Evolutionary conservation across 2,888 invertebrate species (phyloP).

Genomic region (Willowsia nigromaculata): DNA sequence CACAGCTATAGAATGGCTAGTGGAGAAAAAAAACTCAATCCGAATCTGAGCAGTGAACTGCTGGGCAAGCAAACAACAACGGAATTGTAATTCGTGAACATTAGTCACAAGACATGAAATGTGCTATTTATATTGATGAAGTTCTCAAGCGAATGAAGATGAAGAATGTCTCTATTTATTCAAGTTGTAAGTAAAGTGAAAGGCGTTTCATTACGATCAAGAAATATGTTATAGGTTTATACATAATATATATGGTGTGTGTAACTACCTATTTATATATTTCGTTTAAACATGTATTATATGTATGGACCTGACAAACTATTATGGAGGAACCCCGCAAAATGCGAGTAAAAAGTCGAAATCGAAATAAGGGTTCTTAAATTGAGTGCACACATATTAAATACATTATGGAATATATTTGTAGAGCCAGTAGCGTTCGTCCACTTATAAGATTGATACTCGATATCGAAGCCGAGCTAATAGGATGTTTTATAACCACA

Average conservation of each 20-base stretch:
- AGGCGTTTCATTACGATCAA: neutral
- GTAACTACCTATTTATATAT: neutral
- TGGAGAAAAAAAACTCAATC: neutral
- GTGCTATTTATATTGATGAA: conserved; percentile 36
- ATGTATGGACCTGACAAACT: conserved; percentile 11
- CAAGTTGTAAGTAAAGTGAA: conserved; percentile 2
- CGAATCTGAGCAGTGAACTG: neutral
- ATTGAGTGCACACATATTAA: too few relatives aligned
- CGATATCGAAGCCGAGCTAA: neutral
- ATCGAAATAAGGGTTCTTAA: too few relatives aligned
- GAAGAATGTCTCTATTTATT: conserved; percentile 43
- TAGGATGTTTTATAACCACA: neutral
- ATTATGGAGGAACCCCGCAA: neutral
- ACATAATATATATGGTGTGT: neutral
- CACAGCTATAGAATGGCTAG: neutral
- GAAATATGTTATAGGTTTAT: neutral
- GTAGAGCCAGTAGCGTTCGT: neutral
- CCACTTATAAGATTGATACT: neutral
- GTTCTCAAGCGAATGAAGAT: conserved; percentile 3
- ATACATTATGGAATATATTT: too few relatives aligned
- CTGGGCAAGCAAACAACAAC: conserved; percentile 26
- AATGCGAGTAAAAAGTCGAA: too few relatives aligned
- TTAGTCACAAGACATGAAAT: conserved; percentile 21
- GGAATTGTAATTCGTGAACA: conserved; percentile 26
- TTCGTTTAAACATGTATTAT: neutral